Base-by-base conservation (phyloP, 2,113 vertebrate genomes). In the Petrocephalus microphthalmus region DNA sequence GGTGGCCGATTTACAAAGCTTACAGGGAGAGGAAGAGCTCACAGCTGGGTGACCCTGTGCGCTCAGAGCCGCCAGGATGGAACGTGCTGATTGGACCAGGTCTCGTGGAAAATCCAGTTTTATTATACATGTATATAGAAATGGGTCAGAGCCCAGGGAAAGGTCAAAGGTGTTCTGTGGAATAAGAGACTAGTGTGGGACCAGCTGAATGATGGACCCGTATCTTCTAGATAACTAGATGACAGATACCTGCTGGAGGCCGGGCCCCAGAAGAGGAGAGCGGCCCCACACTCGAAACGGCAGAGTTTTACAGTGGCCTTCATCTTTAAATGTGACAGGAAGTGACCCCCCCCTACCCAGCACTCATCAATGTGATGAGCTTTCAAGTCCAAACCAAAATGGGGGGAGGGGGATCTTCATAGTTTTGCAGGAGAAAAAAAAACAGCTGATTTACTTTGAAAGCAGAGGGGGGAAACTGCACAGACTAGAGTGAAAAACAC, bases 341-440 rank as follows among this genome's bases (percentile, higher is more conserved):
- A 56, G 45, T 60, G n/a, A 22, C 56, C 85, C 37, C 52, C 25
- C 42, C 57, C 54, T 37, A 22, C 52, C 2, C 52, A 13, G 94
- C 92, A 90, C 95, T 99, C 98, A 99, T 99, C 98, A 99, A 99
- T 99, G 98, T 99, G 98, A 99, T 99, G 98, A 99, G 97, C 96
- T 95, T 95, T 96, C 96, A 93, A 95, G 93, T 97, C 97, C 97
- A 92, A 89, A 93, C 92, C 94, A 92, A 91, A 94, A 95, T 95
- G 92, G 94, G n/a, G 49, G 51, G 6, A n/a, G 51, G 96, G 96
- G 97, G 96, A 96, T 95, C 96, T 96, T 94, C 93, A 94, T 94
- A 96, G 96, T 96, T 97, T 97, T 97, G 96, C 95, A 93, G 51
- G 51, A 51, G 91, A 94, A 90, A 91, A 94, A 95, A 96, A 91